These are phyloP conservation scores for Megaustenia siamemsis DNA, from an alignment of 2,888 invertebrate species.

Conservation along the genomic window DNA sequence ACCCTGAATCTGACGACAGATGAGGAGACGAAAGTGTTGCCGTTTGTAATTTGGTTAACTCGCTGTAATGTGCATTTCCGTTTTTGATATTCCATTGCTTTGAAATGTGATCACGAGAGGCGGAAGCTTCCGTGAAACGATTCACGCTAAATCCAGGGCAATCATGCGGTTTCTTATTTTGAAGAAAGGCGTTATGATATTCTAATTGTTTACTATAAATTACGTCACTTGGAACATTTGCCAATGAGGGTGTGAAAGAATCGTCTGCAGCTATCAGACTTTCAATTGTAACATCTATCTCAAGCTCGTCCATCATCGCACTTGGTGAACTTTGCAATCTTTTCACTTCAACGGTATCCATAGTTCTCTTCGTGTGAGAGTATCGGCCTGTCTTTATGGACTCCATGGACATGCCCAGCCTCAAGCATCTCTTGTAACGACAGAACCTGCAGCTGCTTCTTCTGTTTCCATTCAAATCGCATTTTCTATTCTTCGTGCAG, in stretches of 20 bases:
- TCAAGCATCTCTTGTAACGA: slow-evolving; percentile 73
- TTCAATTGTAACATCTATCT: slow-evolving; percentile 11
- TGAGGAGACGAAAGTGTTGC: slow-evolving; percentile 1
- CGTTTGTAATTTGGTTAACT: neutral
- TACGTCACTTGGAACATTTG: neutral
- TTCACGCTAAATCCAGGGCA: neutral
- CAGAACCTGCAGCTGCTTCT: slow-evolving; percentile 74
- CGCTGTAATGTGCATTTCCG: neutral
- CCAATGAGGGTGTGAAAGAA: neutral
- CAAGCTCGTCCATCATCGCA: neutral
- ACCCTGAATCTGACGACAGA: slow-evolving; percentile 21
- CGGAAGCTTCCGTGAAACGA: too few species aligned
- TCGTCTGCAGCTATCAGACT: slow-evolving; percentile 18
- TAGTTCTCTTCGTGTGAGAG: slow-evolving; percentile 75
- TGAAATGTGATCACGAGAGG: too few species aligned
- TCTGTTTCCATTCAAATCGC: slow-evolving; percentile 68
- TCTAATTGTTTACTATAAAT: slow-evolving; percentile 35
- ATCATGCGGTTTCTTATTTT: slow-evolving; percentile 11
- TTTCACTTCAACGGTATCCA: slow-evolving; percentile 76
- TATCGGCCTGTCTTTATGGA: slow-evolving; percentile 79
- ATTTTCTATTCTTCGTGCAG: slow-evolving; percentile 65
- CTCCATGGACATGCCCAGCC: slow-evolving; percentile 77
- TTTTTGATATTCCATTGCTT: neutral
- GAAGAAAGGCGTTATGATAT: slow-evolving; percentile 29
- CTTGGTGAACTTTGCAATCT: slow-evolving; percentile 53